Evolutionary conservation across 2,113 vertebrate species (phyloP), one percentile per base, ranked within the genome.

Genomic region (Panthera tigris): DNA sequence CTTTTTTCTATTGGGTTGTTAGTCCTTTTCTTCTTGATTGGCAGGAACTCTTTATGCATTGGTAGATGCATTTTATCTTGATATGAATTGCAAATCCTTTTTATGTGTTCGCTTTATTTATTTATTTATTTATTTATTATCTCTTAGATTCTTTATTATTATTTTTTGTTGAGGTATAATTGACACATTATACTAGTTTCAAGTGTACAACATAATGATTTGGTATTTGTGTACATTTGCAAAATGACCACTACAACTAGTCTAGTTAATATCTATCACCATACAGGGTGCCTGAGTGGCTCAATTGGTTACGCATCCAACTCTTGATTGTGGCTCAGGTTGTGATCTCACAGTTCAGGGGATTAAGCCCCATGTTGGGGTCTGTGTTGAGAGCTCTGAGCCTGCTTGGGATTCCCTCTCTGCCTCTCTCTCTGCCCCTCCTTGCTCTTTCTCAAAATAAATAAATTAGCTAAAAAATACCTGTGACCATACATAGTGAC

Each of bases 1-100:
- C 86, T 48, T 33, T 65, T 79, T 79, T 82, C 36, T 87, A 29
- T 33, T 88, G 57, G 29, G 57, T 48, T 57, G 31, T 74, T 74
- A 48, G 23, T 92, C 33, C 14, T 92, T 96, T 95, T 63, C 69
- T 87, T 83, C 50, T 31, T 89, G 39, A 83, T 95, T 91, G 36
- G 52, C 74, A 57, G 48, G 18, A 91, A 76, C 48, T 69, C 55
- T 82, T 86, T 80, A 71, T 36, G 19, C 69, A 73, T 57, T 74
- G 27, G 29, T 61, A 94, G 48, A 81, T 63, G 91, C 29, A 2
- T 85, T 90, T 97, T 69, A 48, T n/a, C 18, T 97, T 87, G 50
- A 41, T 78, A 85, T 31, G 15, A 78, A 15, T 81, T 88, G 14
- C 31, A 96, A 94, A 88, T 33, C 29, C 61, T 57, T 83, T 84